These are phyloP conservation scores for Ophiothrix spiculata DNA, from an alignment of 35 echinoderm and acorn worm species.

Conservation along the genomic window DNA sequence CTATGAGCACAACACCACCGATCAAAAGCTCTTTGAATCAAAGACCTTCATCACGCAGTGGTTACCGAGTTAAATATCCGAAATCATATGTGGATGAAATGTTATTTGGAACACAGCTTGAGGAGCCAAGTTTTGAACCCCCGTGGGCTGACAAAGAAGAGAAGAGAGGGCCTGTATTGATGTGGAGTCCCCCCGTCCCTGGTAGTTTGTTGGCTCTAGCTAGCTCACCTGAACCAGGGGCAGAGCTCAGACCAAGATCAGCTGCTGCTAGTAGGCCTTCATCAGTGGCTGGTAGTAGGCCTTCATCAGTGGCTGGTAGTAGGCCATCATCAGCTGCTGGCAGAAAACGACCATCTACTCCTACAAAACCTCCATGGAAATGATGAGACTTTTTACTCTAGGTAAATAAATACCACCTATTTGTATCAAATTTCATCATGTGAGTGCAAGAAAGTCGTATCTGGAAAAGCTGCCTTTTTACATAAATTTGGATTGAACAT, in stretches of 20 bases:
- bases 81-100: conserved; percentile 80
- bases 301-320: conserved; percentile 15
- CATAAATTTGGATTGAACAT: too few species aligned
- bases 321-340: conserved; percentile 37
- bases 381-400: conserved; percentile 9
- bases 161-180: conserved; percentile 34
- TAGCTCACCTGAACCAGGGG: conserved; percentile 35
- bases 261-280: conserved; percentile 7
- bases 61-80: conserved; percentile 21
- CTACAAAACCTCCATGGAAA: conserved; percentile 57
- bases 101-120: conserved; percentile 77
- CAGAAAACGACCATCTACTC: conserved; percentile 20
- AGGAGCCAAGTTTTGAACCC: conserved; percentile 65
- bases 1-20: conserved; percentile 27
- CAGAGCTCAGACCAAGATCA: conserved; percentile 17
- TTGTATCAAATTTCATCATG: too few species aligned
- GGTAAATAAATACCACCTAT: too few species aligned
- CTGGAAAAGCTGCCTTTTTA: too few species aligned
- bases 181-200: conserved; percentile 81
- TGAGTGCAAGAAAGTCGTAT: too few species aligned
- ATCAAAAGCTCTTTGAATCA: conserved; percentile 45
- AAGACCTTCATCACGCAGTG: conserved; percentile 38
- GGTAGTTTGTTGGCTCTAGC: conserved; percentile 78
- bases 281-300: conserved; percentile 23
- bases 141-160: conserved; percentile 87